These are phyloP conservation scores for Pardosa pseudoannulata DNA, from an alignment of 2,888 invertebrate species.

Conservation along the genomic window DNA sequence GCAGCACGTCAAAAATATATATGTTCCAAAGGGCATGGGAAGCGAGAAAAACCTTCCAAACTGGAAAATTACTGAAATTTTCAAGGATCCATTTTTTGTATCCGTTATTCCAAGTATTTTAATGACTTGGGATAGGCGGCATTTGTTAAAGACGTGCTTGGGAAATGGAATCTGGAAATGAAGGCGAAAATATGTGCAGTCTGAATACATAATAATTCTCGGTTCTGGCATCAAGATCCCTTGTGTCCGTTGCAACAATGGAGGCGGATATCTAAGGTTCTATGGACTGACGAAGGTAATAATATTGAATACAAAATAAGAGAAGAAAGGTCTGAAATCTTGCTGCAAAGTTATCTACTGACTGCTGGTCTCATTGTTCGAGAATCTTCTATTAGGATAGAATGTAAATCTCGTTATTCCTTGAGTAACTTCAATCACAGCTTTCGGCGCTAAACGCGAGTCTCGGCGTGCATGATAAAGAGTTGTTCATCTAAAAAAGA, in stretches of 20 bases:
- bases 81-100: conserved; percentile 1
- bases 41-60: conserved; percentile 23
- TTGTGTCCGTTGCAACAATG: conserved; percentile 29
- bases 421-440: conserved; percentile 49
- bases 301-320: conserved; percentile 63
- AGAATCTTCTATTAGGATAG: conserved; percentile 35
- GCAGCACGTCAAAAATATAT: conserved; percentile 30
- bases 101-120: conserved; percentile 35
- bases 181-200: conserved; percentile 36
- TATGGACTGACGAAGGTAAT: conserved; percentile 37
- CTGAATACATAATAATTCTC: conserved; percentile 61
- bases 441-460: conserved; percentile 5
- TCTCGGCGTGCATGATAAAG: conserved; percentile 32
- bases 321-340: conserved; percentile 37
- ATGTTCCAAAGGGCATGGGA: background rate
- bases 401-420: conserved; percentile 41
- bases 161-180: conserved; percentile 29
- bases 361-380: conserved; percentile 36
- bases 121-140: conserved; percentile 52
- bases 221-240: conserved; percentile 37
- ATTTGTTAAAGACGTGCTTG: conserved; percentile 47
- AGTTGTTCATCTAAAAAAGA: background rate
- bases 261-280: background rate
- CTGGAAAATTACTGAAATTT: conserved; percentile 52
- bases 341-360: conserved; percentile 37